phyloP scores from a whole-genome alignment of 2,888 invertebrate genomes.

The Vanessa cardui region DNA sequence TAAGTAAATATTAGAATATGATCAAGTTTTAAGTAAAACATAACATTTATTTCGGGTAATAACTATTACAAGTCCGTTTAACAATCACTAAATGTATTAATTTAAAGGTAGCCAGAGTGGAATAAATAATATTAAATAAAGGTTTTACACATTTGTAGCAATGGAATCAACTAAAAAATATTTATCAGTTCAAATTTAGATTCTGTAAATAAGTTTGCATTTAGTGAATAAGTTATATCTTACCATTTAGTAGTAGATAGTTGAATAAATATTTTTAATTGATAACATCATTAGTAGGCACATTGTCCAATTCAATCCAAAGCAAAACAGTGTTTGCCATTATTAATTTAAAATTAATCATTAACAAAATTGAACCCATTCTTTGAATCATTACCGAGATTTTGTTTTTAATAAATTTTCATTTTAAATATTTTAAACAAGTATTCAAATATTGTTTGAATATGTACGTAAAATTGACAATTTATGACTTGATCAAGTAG shows the following conservation, averaged over 20 bases:
- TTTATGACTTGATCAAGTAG: slow-evolving; percentile 10
- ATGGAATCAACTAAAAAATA: neutral
- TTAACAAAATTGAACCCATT: neutral
- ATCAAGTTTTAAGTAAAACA: slow-evolving; percentile 5
- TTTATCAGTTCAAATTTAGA: neutral
- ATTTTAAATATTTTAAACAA: neutral
- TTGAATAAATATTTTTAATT: slow-evolving; percentile 1
- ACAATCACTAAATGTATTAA: neutral
- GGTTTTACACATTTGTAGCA: neutral
- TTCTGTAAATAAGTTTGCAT: slow-evolving; percentile 1
- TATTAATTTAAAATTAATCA: neutral
- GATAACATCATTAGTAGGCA: neutral
- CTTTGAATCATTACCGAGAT: neutral
- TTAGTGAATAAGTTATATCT: neutral
- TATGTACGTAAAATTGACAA: slow-evolving; percentile 10
- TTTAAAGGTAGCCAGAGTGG: neutral
- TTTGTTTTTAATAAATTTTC: neutral
- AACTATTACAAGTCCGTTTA: neutral
- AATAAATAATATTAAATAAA: slow-evolving; percentile 1
- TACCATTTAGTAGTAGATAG: neutral
- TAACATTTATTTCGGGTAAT: neutral
- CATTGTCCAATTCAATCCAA: neutral
- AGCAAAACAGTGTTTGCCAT: neutral
- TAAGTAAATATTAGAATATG: neutral
- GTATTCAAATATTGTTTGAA: neutral